A percentile compares a stretch with the other conserved stretches of the same genome.
Conservation (phyloP, 2,888 invertebrate genomes). For the Frankliniella intonsa region DNA sequence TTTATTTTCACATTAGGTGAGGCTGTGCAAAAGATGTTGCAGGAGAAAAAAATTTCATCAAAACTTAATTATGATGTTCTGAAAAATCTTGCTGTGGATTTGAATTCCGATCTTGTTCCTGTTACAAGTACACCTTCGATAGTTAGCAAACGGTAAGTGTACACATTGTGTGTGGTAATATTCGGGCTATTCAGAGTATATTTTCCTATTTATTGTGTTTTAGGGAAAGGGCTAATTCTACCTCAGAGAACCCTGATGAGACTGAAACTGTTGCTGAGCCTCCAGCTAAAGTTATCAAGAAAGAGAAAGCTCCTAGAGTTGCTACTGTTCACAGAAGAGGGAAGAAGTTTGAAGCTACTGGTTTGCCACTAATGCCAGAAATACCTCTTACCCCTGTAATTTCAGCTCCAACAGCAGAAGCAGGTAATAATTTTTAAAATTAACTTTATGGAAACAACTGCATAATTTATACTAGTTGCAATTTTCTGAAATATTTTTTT, state of each 20-base stretch:
- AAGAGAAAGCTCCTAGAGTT: not conserved
- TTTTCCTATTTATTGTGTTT: not conserved
- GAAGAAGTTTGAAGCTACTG: not conserved
- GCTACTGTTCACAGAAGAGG: not conserved
- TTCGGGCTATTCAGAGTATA: too few species aligned
- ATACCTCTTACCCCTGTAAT: conserved; percentile 14
- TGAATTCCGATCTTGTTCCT: not conserved
- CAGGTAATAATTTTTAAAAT: not conserved
- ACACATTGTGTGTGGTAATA: not conserved
- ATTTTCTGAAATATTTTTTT: conserved; percentile 29
- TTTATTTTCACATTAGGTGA: conserved; percentile 57
- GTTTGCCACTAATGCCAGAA: conserved; percentile 7
- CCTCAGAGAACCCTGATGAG: not conserved
- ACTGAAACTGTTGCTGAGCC: not conserved
- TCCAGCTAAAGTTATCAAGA: not conserved
- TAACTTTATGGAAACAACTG: not conserved
- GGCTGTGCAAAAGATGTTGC: conserved; percentile 93
- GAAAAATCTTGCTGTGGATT: conserved; percentile 52
- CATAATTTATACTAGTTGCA: conserved; percentile 2
- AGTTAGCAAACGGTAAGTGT: not conserved
- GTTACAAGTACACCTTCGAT: not conserved
- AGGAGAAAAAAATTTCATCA: conserved; percentile 89
- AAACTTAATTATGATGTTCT: conserved; percentile 98
- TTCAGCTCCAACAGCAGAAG: not conserved
- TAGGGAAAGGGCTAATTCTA: not conserved